phyloP scores from a whole-genome alignment of 1,140 invertebrate species.

The Drosophila nigromelanica region DNA sequence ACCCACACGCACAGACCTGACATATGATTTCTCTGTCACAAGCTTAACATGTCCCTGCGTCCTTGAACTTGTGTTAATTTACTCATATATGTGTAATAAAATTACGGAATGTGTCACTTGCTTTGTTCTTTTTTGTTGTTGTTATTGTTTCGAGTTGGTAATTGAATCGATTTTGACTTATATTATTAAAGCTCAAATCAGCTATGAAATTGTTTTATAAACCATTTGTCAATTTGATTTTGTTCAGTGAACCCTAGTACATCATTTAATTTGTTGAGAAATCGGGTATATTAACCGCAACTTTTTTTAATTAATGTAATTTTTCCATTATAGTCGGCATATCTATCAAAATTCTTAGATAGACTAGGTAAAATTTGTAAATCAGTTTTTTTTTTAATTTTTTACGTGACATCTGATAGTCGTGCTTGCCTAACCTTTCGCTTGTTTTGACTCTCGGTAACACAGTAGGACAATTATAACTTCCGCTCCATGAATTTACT shows the following conservation, averaged over 20 bases:
- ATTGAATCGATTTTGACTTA: constrained; percentile 1
- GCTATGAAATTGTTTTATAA: constrained; percentile 15
- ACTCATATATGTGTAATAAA: background rate
- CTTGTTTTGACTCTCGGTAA: constrained; percentile 1
- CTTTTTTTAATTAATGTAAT: background rate
- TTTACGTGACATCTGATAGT: background rate
- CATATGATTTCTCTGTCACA: background rate
- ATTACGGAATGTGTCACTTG: background rate
- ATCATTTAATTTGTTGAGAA: background rate
- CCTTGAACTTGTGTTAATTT: constrained; percentile 5
- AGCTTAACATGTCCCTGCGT: background rate
- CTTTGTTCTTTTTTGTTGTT: background rate
- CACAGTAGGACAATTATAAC: constrained; percentile 38
- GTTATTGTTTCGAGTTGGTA: background rate
- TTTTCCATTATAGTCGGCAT: too few species aligned
- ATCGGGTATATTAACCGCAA: background rate
- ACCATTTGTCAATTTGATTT: background rate
- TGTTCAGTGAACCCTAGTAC: background rate
- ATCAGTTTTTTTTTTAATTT: too few species aligned
- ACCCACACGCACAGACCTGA: constrained; percentile 3
- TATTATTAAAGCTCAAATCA: constrained; percentile 5
- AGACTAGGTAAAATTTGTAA: too few species aligned
- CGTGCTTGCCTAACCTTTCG: background rate
- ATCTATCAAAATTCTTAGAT: too few species aligned
- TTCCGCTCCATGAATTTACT: constrained; percentile 45